These are phyloP conservation scores for Crossoptilon crossoptilon DNA, from an alignment of 2,797 vertebrate species.

Conservation along the genomic window DNA sequence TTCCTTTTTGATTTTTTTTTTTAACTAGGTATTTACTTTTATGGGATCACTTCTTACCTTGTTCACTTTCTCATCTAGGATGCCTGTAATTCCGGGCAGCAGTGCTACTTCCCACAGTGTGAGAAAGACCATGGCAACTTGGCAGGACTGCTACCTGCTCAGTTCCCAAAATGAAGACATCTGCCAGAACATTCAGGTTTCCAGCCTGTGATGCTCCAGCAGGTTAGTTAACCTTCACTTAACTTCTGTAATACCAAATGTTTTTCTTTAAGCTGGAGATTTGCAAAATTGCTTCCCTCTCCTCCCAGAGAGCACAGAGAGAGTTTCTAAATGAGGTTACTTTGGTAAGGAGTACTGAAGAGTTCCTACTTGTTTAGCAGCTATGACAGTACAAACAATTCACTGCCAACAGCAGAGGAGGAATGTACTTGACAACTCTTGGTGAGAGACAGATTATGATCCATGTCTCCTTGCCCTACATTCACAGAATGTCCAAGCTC, in stretches of 20 bases:
- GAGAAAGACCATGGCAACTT: not conserved
- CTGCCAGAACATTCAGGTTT: constrained; percentile 36
- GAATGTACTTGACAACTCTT: not conserved
- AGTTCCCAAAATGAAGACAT: not conserved
- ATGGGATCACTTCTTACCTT: not conserved
- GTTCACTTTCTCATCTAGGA: constrained; percentile 28
- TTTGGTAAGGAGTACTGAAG: not conserved
- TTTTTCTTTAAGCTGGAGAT: not conserved
- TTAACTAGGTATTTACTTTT: not conserved
- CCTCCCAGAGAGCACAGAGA: not conserved
- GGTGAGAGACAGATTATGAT: not conserved
- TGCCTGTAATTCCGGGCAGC: constrained; percentile 46
- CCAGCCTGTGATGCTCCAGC: constrained; percentile 30
- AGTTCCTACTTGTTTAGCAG: not conserved
- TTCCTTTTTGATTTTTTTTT: not conserved
- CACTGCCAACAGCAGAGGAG: not conserved
- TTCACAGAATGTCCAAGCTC: not conserved
- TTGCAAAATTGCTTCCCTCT: not conserved
- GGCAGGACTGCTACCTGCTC: not conserved
- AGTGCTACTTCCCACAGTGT: constrained; percentile 43
- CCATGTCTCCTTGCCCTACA: not conserved
- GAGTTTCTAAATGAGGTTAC: not conserved
- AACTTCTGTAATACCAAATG: not conserved
- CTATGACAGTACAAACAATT: not conserved
- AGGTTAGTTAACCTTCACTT: constrained; percentile 47